These are phyloP conservation scores for Epirrita christyi DNA, from an alignment of 2,888 invertebrate genomes.

Conservation along the genomic window DNA sequence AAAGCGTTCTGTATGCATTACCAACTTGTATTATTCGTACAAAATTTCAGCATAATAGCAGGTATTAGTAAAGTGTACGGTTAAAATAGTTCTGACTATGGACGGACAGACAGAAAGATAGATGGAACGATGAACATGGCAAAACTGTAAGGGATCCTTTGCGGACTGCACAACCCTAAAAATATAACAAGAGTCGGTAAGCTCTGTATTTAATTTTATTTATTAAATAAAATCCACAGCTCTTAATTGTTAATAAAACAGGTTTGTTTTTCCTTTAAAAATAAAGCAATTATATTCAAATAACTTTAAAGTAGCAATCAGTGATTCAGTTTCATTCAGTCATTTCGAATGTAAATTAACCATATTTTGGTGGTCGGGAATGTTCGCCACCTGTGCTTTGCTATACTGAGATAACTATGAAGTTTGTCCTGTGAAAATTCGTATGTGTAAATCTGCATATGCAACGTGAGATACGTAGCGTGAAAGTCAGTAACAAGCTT, in stretches of 20 bases:
- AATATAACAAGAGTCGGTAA: too few relatives aligned
- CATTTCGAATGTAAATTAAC: conserved; percentile 29
- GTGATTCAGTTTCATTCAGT: conserved; percentile 18
- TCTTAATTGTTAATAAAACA: background rate
- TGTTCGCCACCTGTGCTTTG: conserved; percentile 32
- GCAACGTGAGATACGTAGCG: conserved; percentile 30
- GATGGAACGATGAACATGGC: too few relatives aligned
- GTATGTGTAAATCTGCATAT: conserved; percentile 30
- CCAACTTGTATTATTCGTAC: too few relatives aligned
- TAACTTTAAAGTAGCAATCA: background rate
- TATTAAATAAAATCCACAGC: too few relatives aligned
- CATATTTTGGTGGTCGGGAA: conserved; percentile 25
- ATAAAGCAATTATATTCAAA: background rate
- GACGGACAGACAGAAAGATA: too few relatives aligned
- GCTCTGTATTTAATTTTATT: too few relatives aligned
- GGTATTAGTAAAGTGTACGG: too few relatives aligned
- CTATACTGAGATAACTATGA: conserved; percentile 23
- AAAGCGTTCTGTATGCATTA: too few relatives aligned
- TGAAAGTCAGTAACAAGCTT: conserved; percentile 32
- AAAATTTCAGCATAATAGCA: too few relatives aligned
- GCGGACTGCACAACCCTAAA: too few relatives aligned
- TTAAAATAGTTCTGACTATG: too few relatives aligned
- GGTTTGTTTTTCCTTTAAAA: background rate
- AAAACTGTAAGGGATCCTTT: too few relatives aligned
- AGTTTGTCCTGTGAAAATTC: conserved; percentile 33